Conservation (phyloP, 2,888 invertebrate genomes). For the Cheilosia vernalis region DNA sequence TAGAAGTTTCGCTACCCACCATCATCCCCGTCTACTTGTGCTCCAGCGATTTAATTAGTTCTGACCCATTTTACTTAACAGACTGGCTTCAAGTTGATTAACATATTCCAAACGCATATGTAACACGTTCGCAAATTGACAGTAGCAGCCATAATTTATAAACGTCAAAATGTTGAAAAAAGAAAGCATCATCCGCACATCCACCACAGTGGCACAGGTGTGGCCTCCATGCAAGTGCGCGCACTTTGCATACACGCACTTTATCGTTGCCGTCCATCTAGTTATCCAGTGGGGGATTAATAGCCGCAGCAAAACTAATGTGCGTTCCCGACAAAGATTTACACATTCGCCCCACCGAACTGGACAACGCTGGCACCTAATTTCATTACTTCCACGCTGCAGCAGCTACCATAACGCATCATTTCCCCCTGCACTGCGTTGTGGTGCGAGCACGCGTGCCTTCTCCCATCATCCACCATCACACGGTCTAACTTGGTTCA, state of each 20-base stretch:
- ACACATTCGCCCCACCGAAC: conserved; percentile 24
- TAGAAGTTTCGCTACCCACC: background rate
- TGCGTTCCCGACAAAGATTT: conserved; percentile 66
- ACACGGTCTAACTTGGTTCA: conserved; percentile 54
- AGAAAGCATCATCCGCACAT: conserved; percentile 43
- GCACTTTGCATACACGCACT: conserved; percentile 65
- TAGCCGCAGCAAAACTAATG: conserved; percentile 63
- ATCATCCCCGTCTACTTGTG: background rate
- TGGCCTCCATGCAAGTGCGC: conserved; percentile 55
- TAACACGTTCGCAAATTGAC: conserved; percentile 61
- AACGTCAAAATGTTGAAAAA: conserved; percentile 60
- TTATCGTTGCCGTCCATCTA: conserved; percentile 64
- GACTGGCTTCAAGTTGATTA: conserved; percentile 40
- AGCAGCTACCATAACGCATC: conserved; percentile 47
- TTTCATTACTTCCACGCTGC: conserved; percentile 72
- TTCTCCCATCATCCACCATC: conserved; percentile 7
- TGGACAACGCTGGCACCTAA: conserved; percentile 54
- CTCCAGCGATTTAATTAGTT: conserved; percentile 49
- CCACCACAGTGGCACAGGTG: conserved; percentile 42
- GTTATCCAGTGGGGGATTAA: conserved; percentile 61
- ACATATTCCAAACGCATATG: conserved; percentile 44
- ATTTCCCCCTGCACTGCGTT: conserved; percentile 25
- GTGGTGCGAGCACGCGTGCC: conserved; percentile 39
- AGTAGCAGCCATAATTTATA: conserved; percentile 73
- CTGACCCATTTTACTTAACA: conserved; percentile 67